Evolutionary conservation across 2,888 invertebrate genomes (phyloP).

Genomic region (Graphium colonna): DNA sequence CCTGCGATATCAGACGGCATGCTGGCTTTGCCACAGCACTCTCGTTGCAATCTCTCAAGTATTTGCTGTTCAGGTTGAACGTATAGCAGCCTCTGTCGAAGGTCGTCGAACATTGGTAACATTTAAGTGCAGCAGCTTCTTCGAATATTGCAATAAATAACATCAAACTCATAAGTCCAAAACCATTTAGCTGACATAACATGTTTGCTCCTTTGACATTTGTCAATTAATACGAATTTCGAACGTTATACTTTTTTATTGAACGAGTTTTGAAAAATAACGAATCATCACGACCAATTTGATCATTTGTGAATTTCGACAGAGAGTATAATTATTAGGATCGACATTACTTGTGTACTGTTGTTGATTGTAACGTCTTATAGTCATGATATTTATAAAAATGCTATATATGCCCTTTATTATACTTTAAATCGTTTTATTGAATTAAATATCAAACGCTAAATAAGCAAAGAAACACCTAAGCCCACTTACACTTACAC

Average conservation of each 20-base stretch:
- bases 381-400: too few species aligned
- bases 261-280: background rate
- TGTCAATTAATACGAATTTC: constrained; percentile 9
- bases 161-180: constrained; percentile 24
- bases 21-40: constrained; percentile 37
- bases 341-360: too few species aligned
- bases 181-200: constrained; percentile 28
- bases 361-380: too few species aligned
- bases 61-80: constrained; percentile 42
- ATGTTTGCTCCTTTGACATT: constrained; percentile 27
- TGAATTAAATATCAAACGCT: too few species aligned
- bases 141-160: constrained; percentile 35
- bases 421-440: too few species aligned
- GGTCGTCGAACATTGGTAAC: constrained; percentile 60
- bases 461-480: too few species aligned
- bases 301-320: too few species aligned
- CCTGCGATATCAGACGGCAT: constrained; percentile 56
- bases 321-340: too few species aligned
- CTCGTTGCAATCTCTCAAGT: constrained; percentile 47
- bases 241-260: background rate
- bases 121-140: constrained; percentile 43
- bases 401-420: too few species aligned
- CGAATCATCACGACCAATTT: too few species aligned
- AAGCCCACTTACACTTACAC: too few species aligned
- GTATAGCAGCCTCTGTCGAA: constrained; percentile 45